Conservation (phyloP, 1,140 invertebrate species). For the Leptonema lineaticorne region DNA sequence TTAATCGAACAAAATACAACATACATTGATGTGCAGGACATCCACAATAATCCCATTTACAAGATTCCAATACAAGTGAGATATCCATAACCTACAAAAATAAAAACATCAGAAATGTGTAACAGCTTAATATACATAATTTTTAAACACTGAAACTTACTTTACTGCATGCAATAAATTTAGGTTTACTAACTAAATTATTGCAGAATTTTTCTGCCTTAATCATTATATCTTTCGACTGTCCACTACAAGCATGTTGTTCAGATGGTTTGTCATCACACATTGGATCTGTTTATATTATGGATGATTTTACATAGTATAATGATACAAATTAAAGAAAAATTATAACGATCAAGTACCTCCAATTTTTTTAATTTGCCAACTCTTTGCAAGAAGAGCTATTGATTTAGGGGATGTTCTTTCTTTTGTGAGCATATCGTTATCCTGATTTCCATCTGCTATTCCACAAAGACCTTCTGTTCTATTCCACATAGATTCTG, state of each 20-base stretch:
- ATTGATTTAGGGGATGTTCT: constrained; percentile 54
- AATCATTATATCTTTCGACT: constrained; percentile 46
- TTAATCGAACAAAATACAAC: constrained; percentile 7
- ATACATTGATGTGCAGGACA: constrained; percentile 54
- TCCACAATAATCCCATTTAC: constrained; percentile 77
- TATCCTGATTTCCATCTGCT: constrained; percentile 67
- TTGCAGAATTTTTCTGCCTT: constrained; percentile 65
- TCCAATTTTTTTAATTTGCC: constrained; percentile 65
- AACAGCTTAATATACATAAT: not conserved
- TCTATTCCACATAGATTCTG: constrained; percentile 71
- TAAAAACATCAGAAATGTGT: not conserved
- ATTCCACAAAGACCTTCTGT: constrained; percentile 79
- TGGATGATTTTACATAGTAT: too few species aligned
- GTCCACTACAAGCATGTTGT: constrained; percentile 52
- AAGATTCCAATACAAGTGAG: constrained; percentile 62
- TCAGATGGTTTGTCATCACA: constrained; percentile 61
- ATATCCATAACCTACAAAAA: constrained; percentile 57
- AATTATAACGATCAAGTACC: constrained; percentile 49
- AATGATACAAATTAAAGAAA: too few species aligned
- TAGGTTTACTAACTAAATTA: constrained; percentile 62
- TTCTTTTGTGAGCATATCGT: constrained; percentile 69
- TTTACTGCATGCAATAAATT: constrained; percentile 64
- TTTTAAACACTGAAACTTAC: constrained; percentile 45
- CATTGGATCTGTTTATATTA: constrained; percentile 50
- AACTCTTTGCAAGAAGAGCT: constrained; percentile 62